These are phyloP conservation scores for Pterois miles DNA, from an alignment of 2,797 vertebrate species.

Conservation along the genomic window DNA sequence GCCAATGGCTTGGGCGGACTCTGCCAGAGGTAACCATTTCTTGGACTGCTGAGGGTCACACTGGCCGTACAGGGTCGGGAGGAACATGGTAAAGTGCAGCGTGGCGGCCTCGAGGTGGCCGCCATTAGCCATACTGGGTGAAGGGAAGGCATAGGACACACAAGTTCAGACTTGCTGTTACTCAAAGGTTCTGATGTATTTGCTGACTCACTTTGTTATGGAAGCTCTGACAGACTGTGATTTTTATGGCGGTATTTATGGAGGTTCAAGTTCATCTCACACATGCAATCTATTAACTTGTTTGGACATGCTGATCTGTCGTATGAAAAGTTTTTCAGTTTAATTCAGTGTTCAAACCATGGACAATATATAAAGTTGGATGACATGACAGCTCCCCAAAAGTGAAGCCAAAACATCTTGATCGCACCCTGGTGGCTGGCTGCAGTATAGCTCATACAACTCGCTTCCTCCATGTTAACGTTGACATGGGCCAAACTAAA, in stretches of 20 bases:
- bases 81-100: constrained; percentile 93
- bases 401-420: too few relatives aligned
- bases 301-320: background rate
- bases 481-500: too few relatives aligned
- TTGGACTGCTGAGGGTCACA: constrained; percentile 87
- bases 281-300: background rate
- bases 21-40: constrained; percentile 89
- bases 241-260: background rate
- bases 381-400: too few relatives aligned
- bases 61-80: constrained; percentile 87
- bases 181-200: background rate
- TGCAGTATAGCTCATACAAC: too few relatives aligned
- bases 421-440: too few relatives aligned
- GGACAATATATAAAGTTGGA: too few relatives aligned
- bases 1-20: constrained; percentile 86
- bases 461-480: too few relatives aligned
- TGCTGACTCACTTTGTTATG: background rate
- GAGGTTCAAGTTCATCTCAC: background rate
- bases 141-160: constrained; percentile 44
- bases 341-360: background rate
- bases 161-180: constrained; percentile 13
- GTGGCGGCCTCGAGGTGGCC: constrained; percentile 76
- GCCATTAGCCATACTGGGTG: constrained; percentile 60
- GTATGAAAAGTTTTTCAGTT: background rate
- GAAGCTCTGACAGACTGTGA: background rate